Percentiles rank a stretch among this genome's conserved stretches.
phyloP scores from a whole-genome alignment of 1,140 invertebrate species.

The Eumaeus atala region DNA sequence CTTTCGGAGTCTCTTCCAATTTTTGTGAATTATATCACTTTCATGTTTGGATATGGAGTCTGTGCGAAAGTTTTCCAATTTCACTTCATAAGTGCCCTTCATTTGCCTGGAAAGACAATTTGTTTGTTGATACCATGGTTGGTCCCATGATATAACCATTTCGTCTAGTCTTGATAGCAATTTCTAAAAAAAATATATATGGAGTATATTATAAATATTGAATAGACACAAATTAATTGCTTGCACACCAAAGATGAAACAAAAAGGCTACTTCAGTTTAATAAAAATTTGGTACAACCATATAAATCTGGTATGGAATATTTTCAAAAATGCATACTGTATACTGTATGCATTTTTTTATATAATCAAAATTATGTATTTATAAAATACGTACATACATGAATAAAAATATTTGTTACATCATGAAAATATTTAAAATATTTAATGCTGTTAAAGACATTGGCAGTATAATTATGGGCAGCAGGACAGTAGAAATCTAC shows the following conservation, averaged over 20 bases:
- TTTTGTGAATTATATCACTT: constrained; percentile 35
- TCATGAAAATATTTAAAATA: too few species aligned
- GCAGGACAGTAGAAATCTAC: too few species aligned
- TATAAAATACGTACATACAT: too few species aligned
- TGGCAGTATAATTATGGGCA: too few species aligned
- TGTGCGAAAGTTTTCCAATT: constrained; percentile 20
- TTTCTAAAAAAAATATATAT: constrained; percentile 25
- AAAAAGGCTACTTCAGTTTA: neutral
- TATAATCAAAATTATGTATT: too few species aligned
- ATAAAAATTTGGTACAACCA: too few species aligned
- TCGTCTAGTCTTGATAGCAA: constrained; percentile 27
- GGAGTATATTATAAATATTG: neutral
- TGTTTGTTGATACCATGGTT: constrained; percentile 43
- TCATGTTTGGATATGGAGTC: constrained; percentile 32
- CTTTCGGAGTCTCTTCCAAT: constrained; percentile 38
- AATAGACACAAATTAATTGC: neutral
- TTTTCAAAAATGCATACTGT: too few species aligned
- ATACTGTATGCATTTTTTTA: too few species aligned
- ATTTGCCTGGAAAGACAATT: constrained; percentile 32
- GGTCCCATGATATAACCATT: constrained; percentile 36
- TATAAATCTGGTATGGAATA: too few species aligned
- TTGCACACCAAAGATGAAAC: neutral
- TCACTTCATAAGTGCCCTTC: constrained; percentile 18
- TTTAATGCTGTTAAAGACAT: too few species aligned
- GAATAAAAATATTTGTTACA: too few species aligned